These are phyloP conservation scores for Drosophila picticornis DNA, from an alignment of 2,888 invertebrate genomes.

Conservation along the genomic window DNA sequence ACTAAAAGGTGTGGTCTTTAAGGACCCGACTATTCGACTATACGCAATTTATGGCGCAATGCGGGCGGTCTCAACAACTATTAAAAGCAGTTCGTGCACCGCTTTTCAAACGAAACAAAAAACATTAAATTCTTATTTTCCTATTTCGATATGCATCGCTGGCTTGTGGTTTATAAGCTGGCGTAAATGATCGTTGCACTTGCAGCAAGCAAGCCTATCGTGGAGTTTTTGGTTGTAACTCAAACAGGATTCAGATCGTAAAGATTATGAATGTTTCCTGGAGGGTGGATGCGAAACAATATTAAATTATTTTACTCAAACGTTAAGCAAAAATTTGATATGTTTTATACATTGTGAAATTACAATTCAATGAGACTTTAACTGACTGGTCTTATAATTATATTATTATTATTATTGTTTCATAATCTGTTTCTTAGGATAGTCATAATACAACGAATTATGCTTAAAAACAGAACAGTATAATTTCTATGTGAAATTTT, in stretches of 20 bases:
- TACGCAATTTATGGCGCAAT: conserved; percentile 63
- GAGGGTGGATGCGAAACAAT: not conserved
- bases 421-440: not conserved
- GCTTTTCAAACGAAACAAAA: conserved; percentile 43
- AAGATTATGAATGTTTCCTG: conserved; percentile 22
- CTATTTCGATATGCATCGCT: conserved; percentile 63
- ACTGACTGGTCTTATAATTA: not conserved
- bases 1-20: conserved; percentile 34
- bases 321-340: not conserved
- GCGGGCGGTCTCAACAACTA: conserved; percentile 68
- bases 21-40: conserved; percentile 4
- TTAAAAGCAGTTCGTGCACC: conserved; percentile 58
- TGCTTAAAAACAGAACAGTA: not conserved
- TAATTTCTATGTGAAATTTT: not conserved
- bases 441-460: not conserved
- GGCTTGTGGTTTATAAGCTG: conserved; percentile 20
- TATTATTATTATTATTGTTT: not conserved
- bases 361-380: not conserved
- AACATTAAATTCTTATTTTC: conserved; percentile 37
- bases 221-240: not conserved
- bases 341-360: not conserved
- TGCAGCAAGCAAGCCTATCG: conserved; percentile 14
- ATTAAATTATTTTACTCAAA: not conserved
- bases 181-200: conserved; percentile 40
- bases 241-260: conserved; percentile 27